Evolutionary conservation across 2,888 invertebrate genomes (phyloP).

Genomic region (Patella pellucida): DNA sequence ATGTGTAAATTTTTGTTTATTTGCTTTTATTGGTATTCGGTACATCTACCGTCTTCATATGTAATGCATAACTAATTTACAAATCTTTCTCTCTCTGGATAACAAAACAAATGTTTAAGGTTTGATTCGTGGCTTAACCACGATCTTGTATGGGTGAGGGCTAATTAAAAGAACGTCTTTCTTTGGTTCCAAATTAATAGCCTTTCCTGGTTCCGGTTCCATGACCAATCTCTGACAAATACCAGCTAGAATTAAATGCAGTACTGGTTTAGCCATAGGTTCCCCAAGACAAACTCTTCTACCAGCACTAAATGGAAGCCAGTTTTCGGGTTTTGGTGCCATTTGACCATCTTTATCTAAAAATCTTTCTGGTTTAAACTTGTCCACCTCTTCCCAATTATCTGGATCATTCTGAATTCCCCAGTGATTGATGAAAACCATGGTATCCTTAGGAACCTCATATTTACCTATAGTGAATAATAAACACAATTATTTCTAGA

Average conservation of each 20-base stretch:
- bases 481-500: too few species aligned
- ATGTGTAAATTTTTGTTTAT: too few species aligned
- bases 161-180: background rate
- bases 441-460: slow-evolving; percentile 51
- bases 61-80: too few species aligned
- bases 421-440: slow-evolving; percentile 49
- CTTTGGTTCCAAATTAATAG: background rate
- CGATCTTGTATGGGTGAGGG: background rate
- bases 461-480: slow-evolving; percentile 38
- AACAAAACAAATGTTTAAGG: too few species aligned
- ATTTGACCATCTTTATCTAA: slow-evolving; percentile 50
- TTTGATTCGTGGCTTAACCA: background rate
- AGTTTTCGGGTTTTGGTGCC: slow-evolving; percentile 47
- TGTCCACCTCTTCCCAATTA: slow-evolving; percentile 48
- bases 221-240: background rate
- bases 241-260: slow-evolving; percentile 45
- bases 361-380: slow-evolving; percentile 55
- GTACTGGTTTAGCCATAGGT: slow-evolving; percentile 52
- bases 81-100: too few species aligned
- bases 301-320: slow-evolving; percentile 60
- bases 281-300: slow-evolving; percentile 61
- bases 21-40: too few species aligned
- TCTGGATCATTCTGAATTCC: slow-evolving; percentile 50
- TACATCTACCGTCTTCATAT: too few species aligned
- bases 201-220: background rate